Percentiles rank a stretch among this genome's conserved stretches.
These are phyloP conservation scores for Xenopus petersii DNA, from an alignment of 2,797 vertebrate genomes.

Conservation along the genomic window DNA sequence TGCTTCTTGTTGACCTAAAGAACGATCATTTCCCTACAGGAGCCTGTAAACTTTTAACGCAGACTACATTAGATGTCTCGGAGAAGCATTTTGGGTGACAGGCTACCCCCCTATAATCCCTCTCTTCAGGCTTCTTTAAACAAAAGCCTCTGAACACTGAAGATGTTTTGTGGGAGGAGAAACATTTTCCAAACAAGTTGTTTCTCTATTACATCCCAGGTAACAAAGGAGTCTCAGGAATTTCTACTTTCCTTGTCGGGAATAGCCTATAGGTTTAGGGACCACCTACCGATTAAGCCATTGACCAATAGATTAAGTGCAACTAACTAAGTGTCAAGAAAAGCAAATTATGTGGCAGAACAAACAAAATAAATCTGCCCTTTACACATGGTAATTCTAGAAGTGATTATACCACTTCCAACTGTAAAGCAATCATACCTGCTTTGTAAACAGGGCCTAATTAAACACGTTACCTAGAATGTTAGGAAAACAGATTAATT, in stretches of 20 bases:
- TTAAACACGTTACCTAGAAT: not conserved
- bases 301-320: slow-evolving; percentile 75
- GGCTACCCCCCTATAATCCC: slow-evolving; percentile 73
- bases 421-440: slow-evolving; percentile 56
- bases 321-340: slow-evolving; percentile 73
- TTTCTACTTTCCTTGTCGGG: slow-evolving; percentile 63
- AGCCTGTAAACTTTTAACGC: slow-evolving; percentile 68
- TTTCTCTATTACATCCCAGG: slow-evolving; percentile 71
- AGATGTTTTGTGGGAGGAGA: slow-evolving; percentile 76
- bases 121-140: slow-evolving; percentile 68
- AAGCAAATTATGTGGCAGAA: slow-evolving; percentile 75
- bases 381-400: slow-evolving; percentile 76
- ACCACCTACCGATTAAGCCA: slow-evolving; percentile 78
- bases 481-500: too few species aligned
- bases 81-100: slow-evolving; percentile 72
- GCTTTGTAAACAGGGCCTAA: not conserved
- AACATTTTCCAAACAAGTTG: slow-evolving; percentile 76
- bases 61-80: slow-evolving; percentile 64
- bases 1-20: slow-evolving; percentile 53
- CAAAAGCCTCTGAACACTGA: slow-evolving; percentile 74
- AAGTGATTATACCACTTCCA: slow-evolving; percentile 70
- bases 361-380: slow-evolving; percentile 74
- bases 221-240: slow-evolving; percentile 75
- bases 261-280: slow-evolving; percentile 66
- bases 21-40: slow-evolving; percentile 73